Evolutionary conservation across 2,797 vertebrate species (phyloP).

Genomic region (Odontamblyopus rebecca): DNA sequence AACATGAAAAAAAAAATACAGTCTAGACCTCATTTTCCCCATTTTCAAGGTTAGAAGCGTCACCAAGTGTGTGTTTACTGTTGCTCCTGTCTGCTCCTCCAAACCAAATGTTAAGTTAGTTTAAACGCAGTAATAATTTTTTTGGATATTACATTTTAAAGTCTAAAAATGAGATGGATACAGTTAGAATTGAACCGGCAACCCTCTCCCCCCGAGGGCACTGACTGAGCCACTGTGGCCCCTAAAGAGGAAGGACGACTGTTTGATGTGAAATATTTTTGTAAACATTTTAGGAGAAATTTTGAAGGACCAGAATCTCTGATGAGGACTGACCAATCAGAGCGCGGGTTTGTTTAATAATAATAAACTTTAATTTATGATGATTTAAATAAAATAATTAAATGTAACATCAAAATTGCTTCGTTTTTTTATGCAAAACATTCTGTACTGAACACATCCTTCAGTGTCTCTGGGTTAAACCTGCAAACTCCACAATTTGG

Average conservation of each 20-base stretch:
- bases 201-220: neutral
- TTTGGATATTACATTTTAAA: no score
- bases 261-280: neutral
- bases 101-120: no score
- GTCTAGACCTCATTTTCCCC: no score
- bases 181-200: neutral
- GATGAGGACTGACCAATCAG: neutral
- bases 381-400: neutral
- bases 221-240: neutral
- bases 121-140: no score
- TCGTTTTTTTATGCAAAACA: neutral
- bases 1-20: no score
- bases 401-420: neutral
- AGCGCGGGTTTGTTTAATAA: neutral
- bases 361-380: slow-evolving; percentile 1
- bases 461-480: no score
- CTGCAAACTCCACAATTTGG: no score
- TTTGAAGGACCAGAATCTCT: neutral
- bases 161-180: no score
- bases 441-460: no score
- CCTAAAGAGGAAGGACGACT: neutral
- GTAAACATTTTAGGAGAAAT: neutral
- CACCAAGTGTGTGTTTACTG: no score
- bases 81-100: no score
- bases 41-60: no score